A percentile compares a stretch with the other conserved stretches of the same genome.
phyloP scores from a whole-genome alignment of 2,113 vertebrate genomes.

The Ondatra zibethicus region DNA sequence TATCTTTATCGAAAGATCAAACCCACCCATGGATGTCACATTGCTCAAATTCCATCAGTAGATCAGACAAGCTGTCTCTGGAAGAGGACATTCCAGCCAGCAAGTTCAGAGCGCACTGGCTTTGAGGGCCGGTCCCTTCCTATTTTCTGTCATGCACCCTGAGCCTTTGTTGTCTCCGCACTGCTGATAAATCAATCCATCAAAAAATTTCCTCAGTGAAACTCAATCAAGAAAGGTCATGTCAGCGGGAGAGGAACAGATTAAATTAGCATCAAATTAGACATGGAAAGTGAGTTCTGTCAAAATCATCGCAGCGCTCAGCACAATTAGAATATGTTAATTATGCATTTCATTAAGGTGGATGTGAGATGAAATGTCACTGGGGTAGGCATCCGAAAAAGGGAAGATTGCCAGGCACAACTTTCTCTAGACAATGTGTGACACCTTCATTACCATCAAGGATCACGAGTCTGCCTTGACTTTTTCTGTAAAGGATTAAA shows the following conservation, averaged over 20 bases:
- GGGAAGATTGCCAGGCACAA: constrained; percentile 99
- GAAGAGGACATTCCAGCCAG: constrained; percentile 83
- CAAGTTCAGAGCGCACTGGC: constrained; percentile 84
- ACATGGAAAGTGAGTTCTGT: constrained; percentile 99
- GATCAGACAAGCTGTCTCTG: constrained; percentile 86
- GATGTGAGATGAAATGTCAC: constrained; percentile 99
- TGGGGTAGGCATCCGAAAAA: constrained; percentile 99
- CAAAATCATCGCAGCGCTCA: constrained; percentile 99
- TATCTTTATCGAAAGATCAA: constrained; percentile 84
- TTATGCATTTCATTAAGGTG: constrained; percentile 99
- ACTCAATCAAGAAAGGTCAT: constrained; percentile 99
- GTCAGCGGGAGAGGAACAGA: constrained; percentile 99
- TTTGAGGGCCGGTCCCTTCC: constrained; percentile 81
- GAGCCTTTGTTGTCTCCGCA: constrained; percentile 99
- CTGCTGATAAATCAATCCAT: constrained; percentile 99
- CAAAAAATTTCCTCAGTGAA: constrained; percentile 99
- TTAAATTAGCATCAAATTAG: constrained; percentile 99
- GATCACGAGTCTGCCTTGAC: constrained; percentile 99
- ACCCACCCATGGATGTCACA: constrained; percentile 86
- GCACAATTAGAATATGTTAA: constrained; percentile 99
- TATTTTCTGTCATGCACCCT: constrained; percentile 89
- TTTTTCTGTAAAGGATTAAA: constrained; percentile 99
- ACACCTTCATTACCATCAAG: constrained; percentile 99
- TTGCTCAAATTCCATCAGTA: constrained; percentile 90
- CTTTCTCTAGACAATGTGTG: constrained; percentile 99